phyloP scores from a whole-genome alignment of 2,797 vertebrate species.

The Cuniculus paca region DNA sequence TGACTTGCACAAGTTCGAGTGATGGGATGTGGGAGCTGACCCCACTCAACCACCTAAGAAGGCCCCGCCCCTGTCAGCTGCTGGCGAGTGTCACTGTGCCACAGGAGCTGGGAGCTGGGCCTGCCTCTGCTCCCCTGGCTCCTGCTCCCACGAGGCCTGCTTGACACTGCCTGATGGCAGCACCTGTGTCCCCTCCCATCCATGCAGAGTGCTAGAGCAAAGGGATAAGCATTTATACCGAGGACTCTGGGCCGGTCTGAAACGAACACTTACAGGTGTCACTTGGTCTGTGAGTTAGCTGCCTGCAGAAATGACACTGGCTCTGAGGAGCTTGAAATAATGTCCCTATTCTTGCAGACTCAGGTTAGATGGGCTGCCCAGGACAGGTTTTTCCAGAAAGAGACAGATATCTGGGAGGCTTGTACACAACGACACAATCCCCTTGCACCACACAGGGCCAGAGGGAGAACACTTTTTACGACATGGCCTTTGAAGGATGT shows the following conservation, averaged over 20 bases:
- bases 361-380: conserved; percentile 70
- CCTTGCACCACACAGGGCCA: conserved; percentile 65
- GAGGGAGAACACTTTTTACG: conserved; percentile 73
- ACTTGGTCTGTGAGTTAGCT: not conserved
- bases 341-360: conserved; percentile 56
- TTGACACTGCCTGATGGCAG: not conserved
- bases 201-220: conserved; percentile 40
- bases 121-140: conserved; percentile 50
- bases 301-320: not conserved
- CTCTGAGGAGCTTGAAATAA: conserved; percentile 63
- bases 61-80: conserved; percentile 62
- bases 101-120: conserved; percentile 75
- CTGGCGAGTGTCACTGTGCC: not conserved
- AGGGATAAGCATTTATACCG: conserved; percentile 63
- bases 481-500: conserved; percentile 64
- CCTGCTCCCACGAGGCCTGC: conserved; percentile 29
- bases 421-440: conserved; percentile 60
- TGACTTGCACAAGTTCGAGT: conserved; percentile 85
- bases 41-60: conserved; percentile 85
- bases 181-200: conserved; percentile 57
- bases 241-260: not conserved
- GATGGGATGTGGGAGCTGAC: conserved; percentile 84
- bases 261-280: not conserved
- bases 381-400: conserved; percentile 69
- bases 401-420: conserved; percentile 72